phyloP scores from a whole-genome alignment of 2,888 invertebrate species.

The Catocala sponsa region DNA sequence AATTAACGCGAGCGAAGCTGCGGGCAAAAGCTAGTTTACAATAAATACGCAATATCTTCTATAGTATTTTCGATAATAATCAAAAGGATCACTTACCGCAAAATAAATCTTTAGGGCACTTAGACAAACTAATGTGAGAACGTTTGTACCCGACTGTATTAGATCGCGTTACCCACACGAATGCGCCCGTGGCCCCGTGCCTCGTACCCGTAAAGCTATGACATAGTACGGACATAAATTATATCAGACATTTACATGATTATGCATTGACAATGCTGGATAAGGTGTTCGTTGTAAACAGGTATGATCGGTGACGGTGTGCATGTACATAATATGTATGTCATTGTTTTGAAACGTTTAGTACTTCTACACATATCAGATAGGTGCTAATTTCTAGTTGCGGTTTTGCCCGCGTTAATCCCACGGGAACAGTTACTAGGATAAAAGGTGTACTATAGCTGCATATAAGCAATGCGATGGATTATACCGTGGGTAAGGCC shows the following conservation, averaged over 20 bases:
- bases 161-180: neutral
- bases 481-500: too few relatives aligned
- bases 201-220: neutral
- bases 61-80: too few relatives aligned
- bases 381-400: too few relatives aligned
- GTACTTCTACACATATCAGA: too few relatives aligned
- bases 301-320: neutral
- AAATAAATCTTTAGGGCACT: neutral
- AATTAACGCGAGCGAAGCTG: too few relatives aligned
- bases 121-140: neutral
- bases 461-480: too few relatives aligned
- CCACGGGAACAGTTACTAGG: too few relatives aligned
- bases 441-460: too few relatives aligned
- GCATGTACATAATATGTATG: neutral
- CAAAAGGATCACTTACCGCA: neutral
- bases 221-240: conserved; percentile 5
- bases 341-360: too few relatives aligned
- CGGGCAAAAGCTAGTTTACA: too few relatives aligned
- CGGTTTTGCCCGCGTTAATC: too few relatives aligned
- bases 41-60: too few relatives aligned
- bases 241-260: conserved; percentile 13
- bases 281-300: neutral
- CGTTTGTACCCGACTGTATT: conserved; percentile 3
- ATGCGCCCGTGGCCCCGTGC: neutral
- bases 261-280: conserved; percentile 1